These are phyloP conservation scores for Ceyx cyanopectus DNA, from an alignment of 2,113 vertebrate genomes.

Conservation along the genomic window DNA sequence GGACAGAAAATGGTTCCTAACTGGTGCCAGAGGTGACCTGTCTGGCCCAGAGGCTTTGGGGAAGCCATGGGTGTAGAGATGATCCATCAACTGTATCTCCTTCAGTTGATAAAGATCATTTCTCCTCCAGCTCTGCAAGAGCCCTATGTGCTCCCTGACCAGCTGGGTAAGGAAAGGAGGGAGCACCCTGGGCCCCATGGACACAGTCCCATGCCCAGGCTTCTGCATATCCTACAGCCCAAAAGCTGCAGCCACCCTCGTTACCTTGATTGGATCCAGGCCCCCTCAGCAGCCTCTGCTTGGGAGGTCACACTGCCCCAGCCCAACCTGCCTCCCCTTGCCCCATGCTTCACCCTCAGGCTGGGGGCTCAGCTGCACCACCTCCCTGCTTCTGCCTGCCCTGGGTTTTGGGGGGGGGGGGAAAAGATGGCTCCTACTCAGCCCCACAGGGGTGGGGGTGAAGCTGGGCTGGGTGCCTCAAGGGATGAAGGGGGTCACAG, in stretches of 20 bases:
- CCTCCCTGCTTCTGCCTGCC: not conserved
- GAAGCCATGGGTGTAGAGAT: not conserved
- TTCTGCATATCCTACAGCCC: fast-evolving
- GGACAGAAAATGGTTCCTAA: not conserved
- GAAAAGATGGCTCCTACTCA: not conserved
- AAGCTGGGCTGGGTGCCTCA: not conserved
- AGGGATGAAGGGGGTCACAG: not conserved
- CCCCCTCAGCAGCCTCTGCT: not conserved
- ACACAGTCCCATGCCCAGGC: too few species aligned
- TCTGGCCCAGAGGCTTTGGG: fast-evolving
- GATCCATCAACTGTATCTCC: not conserved
- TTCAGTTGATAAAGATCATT: not conserved
- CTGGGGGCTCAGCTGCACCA: not conserved
- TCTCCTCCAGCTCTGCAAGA: not conserved
- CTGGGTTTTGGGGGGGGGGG: not conserved
- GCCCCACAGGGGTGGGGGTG: not conserved
- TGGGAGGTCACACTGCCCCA: fast-evolving
- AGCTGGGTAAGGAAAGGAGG: not conserved
- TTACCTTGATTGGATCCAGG: fast-evolving
- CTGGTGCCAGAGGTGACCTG: not conserved
- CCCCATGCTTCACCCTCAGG: not conserved
- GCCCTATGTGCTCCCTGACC: not conserved
- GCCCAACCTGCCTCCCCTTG: not conserved
- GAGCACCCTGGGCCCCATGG: not conserved
- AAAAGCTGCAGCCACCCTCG: fast-evolving